Base-by-base conservation (phyloP, 1,140 invertebrate genomes). In the Probaryconus sp. region DNA sequence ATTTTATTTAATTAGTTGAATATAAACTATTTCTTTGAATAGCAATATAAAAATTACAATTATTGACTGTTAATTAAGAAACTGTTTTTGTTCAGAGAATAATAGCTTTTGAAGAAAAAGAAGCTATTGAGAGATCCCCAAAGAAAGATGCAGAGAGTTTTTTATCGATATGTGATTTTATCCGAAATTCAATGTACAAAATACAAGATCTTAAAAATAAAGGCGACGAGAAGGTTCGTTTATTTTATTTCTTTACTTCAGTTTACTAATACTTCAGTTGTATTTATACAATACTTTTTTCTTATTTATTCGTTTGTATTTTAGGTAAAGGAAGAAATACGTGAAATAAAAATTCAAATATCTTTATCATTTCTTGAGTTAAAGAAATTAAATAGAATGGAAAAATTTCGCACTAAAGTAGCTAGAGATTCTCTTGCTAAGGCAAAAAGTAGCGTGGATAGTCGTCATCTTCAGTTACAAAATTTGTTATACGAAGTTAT, bases 401-500 rank as follows among this genome's bases (percentile, higher is more conserved):
- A 97, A 77, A 98, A 98, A 87, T 92, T 97, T 20, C 89, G 93
- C 3, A 93, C 94, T 33, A 94, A 96, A 80, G 90, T 92, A 78
- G 92, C 93, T 0, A 89, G 95, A 53, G 96, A 98, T 87, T 90
- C 91, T 11, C 88, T 94, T 2, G 90, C 91, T 42, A 89, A 92
- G 83, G 93, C 94, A 51, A 97, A 97, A 84, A 92, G 93, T 76
- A 93, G 93, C 76, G 95, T 97, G 0, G 97, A 98, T 79, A 93
- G 93, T 58, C 93, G 93, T 75, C 95, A 98, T 88, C 87, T 99
- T 13, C 94, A 96, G 76, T 89, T 97, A 50, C 96, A 98, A 85
- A 98, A 98, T 88, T 89, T 98, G n/a, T 85, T 98, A 0, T 98
- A 98, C 87, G 97, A 98, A 90, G 93, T 95, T 6, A 93, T 95